Evolutionary conservation across 2,113 vertebrate genomes (phyloP).

Genomic region (Monopterus albus): DNA sequence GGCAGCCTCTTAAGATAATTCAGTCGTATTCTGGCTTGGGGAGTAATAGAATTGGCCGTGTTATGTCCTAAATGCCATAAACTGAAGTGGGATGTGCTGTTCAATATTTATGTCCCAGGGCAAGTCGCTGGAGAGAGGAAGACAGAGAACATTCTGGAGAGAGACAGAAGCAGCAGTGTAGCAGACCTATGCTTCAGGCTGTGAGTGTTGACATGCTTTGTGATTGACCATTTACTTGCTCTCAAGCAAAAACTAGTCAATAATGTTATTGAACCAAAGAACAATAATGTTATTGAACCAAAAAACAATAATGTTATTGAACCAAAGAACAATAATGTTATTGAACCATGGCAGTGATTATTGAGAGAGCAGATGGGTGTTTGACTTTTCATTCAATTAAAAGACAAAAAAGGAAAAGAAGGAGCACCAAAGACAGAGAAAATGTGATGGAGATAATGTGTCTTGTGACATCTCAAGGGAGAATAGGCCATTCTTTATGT

Average conservation of each 20-base stretch:
- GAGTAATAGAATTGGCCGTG: constrained; percentile 52
- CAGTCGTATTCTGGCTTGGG: constrained; percentile 24
- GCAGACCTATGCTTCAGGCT: constrained; percentile 8
- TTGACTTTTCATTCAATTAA: constrained; percentile 17
- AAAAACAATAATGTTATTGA: constrained; percentile 38
- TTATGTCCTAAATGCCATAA: constrained; percentile 55
- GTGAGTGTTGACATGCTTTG: constrained; percentile 24
- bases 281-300: constrained; percentile 38
- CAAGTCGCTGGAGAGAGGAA: constrained; percentile 30
- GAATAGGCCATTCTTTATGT: constrained; percentile 7
- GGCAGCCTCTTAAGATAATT: constrained; percentile 41
- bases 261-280: constrained; percentile 35
- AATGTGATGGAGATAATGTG: neutral
- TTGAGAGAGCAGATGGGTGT: neutral
- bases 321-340: constrained; percentile 40
- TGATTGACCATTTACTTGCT: constrained; percentile 28
- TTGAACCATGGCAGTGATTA: constrained; percentile 45
- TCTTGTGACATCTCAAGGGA: neutral
- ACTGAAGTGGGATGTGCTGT: constrained; percentile 60
- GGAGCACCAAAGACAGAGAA: neutral
- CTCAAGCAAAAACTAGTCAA: constrained; percentile 37
- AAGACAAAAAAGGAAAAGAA: constrained; percentile 8
- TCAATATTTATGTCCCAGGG: constrained; percentile 50
- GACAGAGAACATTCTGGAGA: neutral
- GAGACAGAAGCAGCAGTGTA: neutral